Evolutionary conservation across 2,113 vertebrate genomes (phyloP).

Genomic region (Leiothrix lutea): DNA sequence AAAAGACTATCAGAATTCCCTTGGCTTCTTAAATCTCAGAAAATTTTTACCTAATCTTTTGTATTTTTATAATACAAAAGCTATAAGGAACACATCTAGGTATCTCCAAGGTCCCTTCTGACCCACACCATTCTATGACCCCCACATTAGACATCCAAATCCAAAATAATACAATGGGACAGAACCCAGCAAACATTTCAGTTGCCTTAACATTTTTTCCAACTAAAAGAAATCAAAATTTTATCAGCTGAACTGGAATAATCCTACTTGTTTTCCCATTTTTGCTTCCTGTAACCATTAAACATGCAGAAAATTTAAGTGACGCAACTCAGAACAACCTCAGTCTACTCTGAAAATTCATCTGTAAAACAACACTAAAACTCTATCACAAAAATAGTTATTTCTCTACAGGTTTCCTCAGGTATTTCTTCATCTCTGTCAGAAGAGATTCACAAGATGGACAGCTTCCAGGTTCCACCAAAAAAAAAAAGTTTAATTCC

Average conservation of each 20-base stretch:
- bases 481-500: not conserved
- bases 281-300: not conserved
- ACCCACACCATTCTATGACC: not conserved
- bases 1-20: not conserved
- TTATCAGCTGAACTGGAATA: not conserved
- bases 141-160: not conserved
- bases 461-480: not conserved
- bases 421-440: not conserved
- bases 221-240: not conserved
- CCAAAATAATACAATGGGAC: not conserved
- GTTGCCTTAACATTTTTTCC: not conserved
- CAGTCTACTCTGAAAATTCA: not conserved
- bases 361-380: not conserved
- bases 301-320: not conserved
- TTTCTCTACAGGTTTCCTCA: not conserved
- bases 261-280: not conserved
- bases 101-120: not conserved
- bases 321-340: not conserved
- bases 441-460: not conserved
- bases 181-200: not conserved
- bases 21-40: not conserved
- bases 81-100: not conserved
- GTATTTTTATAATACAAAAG: not conserved
- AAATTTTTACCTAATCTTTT: not conserved
- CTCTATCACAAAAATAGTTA: accelerated